Percentiles rank a stretch among this genome's conserved stretches.
Evolutionary conservation across 2,113 vertebrate genomes (phyloP).

Genomic region (Hoplias malabaricus): DNA sequence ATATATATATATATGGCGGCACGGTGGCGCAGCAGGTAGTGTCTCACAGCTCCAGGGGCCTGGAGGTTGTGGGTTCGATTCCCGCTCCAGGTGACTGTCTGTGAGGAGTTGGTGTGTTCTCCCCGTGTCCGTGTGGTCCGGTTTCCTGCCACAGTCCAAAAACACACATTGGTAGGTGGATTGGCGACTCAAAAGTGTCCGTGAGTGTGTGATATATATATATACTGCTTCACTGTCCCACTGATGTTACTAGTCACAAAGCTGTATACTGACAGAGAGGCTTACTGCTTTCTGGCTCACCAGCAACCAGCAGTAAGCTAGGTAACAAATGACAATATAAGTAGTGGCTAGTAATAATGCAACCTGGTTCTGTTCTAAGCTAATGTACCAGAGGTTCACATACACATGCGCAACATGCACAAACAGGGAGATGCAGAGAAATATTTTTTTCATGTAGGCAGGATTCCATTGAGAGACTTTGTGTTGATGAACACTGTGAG

Average conservation of each 20-base stretch:
- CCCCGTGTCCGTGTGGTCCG: no score
- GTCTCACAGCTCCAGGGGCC: no score
- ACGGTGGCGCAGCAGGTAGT: no score
- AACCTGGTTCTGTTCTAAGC: neutral
- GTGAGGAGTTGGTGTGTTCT: no score
- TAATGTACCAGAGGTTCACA: neutral
- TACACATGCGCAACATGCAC: slow-evolving; percentile 3
- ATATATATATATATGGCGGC: no score
- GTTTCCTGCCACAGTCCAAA: no score
- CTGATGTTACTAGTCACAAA: neutral
- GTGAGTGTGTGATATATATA: no score
- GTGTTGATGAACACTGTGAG: slow-evolving; percentile 8
- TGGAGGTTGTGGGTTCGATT: no score
- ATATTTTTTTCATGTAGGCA: neutral
- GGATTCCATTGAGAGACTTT: slow-evolving; percentile 6
- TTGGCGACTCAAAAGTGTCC: no score
- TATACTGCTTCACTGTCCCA: neutral
- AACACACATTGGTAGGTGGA: no score
- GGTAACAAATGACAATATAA: neutral
- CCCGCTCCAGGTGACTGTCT: no score
- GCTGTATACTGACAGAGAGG: neutral
- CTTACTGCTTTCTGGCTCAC: neutral
- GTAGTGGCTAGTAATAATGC: no score
- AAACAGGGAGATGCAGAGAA: neutral
- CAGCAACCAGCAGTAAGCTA: neutral